Percentiles rank a stretch among this genome's conserved stretches.
Conservation (phyloP, 2,113 vertebrate species). For the Peromyscus leucopus region DNA sequence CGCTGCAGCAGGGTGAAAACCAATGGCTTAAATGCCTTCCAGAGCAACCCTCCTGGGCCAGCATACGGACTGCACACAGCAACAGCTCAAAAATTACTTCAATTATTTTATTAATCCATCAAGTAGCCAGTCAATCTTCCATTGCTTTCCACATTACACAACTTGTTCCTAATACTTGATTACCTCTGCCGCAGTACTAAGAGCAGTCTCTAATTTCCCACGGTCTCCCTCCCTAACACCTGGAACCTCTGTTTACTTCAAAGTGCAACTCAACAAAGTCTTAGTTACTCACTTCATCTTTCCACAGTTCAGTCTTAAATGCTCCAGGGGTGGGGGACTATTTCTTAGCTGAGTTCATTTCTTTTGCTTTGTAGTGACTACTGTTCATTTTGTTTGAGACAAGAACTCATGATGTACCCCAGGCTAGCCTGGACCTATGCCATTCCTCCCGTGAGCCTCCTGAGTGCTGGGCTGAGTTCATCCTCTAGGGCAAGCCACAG, state of each 20-base stretch:
- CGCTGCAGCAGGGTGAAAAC: not conserved
- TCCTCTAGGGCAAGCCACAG: not conserved
- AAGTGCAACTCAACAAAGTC: not conserved
- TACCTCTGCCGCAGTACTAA: not conserved
- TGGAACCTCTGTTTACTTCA: not conserved
- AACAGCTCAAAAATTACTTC: not conserved
- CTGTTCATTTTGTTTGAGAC: not conserved
- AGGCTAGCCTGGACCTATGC: not conserved
- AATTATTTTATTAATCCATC: slow-evolving; percentile 23
- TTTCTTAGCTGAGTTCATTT: not conserved
- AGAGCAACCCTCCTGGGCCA: slow-evolving; percentile 2
- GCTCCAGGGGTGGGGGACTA: not conserved
- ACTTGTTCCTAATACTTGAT: not conserved
- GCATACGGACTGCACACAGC: not conserved
- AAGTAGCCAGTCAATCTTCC: not conserved
- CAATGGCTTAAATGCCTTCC: not conserved
- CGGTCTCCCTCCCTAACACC: not conserved
- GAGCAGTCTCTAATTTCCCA: not conserved
- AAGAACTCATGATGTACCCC: not conserved
- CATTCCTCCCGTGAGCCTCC: too few species aligned
- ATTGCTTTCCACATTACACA: not conserved
- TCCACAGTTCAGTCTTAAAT: slow-evolving; percentile 37
- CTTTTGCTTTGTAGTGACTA: not conserved
- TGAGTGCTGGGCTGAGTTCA: not conserved
- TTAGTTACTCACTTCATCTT: not conserved